Evolutionary conservation across 2,888 invertebrate genomes (phyloP).

Genomic region (Melanotus villosus): DNA sequence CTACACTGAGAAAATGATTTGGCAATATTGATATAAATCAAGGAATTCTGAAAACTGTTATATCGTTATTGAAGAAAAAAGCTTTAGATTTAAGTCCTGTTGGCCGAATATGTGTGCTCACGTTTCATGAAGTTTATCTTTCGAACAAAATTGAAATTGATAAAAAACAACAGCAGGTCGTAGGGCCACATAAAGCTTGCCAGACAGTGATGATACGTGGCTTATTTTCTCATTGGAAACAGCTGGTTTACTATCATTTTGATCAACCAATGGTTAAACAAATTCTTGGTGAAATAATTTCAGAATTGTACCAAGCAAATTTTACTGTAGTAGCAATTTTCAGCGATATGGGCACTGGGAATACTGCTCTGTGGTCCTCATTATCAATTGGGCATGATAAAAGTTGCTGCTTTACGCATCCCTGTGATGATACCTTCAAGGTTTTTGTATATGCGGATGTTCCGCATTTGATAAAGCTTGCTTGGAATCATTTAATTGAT

Average conservation of each 20-base stretch:
- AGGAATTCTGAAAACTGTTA: slow-evolving; percentile 47
- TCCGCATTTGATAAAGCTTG: not conserved
- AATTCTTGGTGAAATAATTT: slow-evolving; percentile 39
- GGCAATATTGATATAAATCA: slow-evolving; percentile 38
- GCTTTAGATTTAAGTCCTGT: too few relatives aligned
- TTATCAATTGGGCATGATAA: too few relatives aligned
- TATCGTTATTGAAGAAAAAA: slow-evolving; percentile 4
- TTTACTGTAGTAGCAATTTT: slow-evolving; percentile 37
- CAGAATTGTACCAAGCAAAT: slow-evolving; percentile 26
- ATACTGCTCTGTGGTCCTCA: slow-evolving; percentile 43
- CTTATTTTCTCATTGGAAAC: too few relatives aligned
- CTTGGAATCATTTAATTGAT: too few relatives aligned
- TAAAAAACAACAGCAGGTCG: slow-evolving; percentile 42
- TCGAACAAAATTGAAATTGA: slow-evolving; percentile 52
- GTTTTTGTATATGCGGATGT: not conserved
- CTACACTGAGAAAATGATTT: slow-evolving; percentile 44
- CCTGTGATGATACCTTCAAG: too few relatives aligned
- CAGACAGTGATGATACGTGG: slow-evolving; percentile 51
- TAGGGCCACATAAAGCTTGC: slow-evolving; percentile 50
- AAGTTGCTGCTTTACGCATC: not conserved
- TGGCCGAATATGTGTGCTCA: too few relatives aligned
- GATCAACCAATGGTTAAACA: slow-evolving; percentile 52
- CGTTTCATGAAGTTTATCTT: slow-evolving; percentile 53
- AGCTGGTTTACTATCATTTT: slow-evolving; percentile 54
- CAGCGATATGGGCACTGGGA: slow-evolving; percentile 52